Percentiles rank a stretch among this genome's conserved stretches.
phyloP scores from a whole-genome alignment of 92 coral and sea anemone species.

The Bergia sp. region DNA sequence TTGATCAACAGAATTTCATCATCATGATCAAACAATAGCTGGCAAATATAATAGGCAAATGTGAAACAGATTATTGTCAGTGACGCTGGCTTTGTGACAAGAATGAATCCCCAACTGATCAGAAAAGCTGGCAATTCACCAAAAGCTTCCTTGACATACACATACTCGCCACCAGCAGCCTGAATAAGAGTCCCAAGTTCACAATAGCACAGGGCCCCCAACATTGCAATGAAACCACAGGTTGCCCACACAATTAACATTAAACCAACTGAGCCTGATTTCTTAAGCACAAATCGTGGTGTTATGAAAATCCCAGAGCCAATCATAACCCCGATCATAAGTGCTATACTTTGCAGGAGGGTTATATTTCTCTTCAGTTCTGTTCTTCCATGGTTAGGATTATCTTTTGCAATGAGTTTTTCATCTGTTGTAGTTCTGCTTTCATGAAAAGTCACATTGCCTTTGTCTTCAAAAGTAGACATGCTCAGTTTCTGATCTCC shows the following conservation, averaged over 20 bases:
- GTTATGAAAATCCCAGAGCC: conserved; percentile 97
- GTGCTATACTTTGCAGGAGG: conserved; percentile 85
- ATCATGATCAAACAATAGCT: conserved; percentile 60
- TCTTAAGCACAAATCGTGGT: conserved; percentile 82
- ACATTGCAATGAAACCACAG: conserved; percentile 85
- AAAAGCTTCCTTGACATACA: conserved; percentile 76
- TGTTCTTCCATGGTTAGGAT: background rate
- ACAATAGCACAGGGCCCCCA: conserved; percentile 92
- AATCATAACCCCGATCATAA: conserved; percentile 93
- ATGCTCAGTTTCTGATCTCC: background rate
- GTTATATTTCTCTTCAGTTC: conserved; percentile 71
- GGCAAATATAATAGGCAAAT: conserved; percentile 78
- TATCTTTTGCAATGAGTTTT: background rate
- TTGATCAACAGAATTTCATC: conserved; percentile 54
- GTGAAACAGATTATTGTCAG: conserved; percentile 79
- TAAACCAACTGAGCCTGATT: conserved; percentile 94
- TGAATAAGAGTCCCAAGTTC: conserved; percentile 96
- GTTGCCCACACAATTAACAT: conserved; percentile 81
- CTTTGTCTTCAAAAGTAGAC: background rate
- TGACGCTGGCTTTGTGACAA: conserved; percentile 85
- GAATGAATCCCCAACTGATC: conserved; percentile 84
- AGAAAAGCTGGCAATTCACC: conserved; percentile 79
- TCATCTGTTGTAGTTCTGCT: background rate
- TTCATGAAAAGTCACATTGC: background rate
- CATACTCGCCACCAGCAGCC: conserved; percentile 87